Base-by-base conservation (phyloP, 2,797 vertebrate genomes). In the Scolopax bukidnonensis region DNA sequence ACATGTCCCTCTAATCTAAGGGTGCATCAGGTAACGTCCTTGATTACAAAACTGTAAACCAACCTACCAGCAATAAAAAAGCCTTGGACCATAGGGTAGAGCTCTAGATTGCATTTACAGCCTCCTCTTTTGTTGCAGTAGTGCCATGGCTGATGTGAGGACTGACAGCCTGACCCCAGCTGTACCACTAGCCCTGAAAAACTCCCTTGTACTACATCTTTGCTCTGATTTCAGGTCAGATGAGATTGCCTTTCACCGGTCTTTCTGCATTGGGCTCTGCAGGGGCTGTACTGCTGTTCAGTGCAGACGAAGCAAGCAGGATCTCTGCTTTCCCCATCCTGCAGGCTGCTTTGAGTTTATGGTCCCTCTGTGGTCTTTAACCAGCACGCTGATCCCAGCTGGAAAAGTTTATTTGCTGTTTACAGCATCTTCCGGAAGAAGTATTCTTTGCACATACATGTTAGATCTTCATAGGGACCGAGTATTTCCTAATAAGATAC, bases 351-450 rank as follows among this genome's bases (percentile, higher is more conserved):
- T 59, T 1, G 8, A 50, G 45, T 76, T 93, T 88, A 63, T 79
- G 63, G 63, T 82, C 83, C 54, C 67, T 79, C 80, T 79, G 56
- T 70, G 79, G 38, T 59, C 80, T 86, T 91, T 73, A 79, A 54
- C 11, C 18, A 45, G 73, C 78, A 17, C 38, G 0, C 65, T 91
- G 56, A 74, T 93, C 76, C 79, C 69, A 91, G 57, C 73, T 94
- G 91, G 69, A 91, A 43, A 64, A 68, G 50, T 88, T 96, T 82
- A 67, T 64, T 89, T 54, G 63, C 59, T 96, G 81, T 92, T 91
- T 91, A 85, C 85, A 88, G 45, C 7, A 2, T 75, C 76, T 78
- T 93, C 61, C 2, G 9, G 43, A 64, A 80, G 64, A 81, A 61
- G 8, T 16, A 7, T 47, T 90, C 33, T 84, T 93, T 79, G 63